A percentile compares a stretch with the other conserved stretches of the same genome.
These are phyloP conservation scores for Trematomus loennbergii DNA, from an alignment of 2,113 vertebrate genomes.

Conservation along the genomic window DNA sequence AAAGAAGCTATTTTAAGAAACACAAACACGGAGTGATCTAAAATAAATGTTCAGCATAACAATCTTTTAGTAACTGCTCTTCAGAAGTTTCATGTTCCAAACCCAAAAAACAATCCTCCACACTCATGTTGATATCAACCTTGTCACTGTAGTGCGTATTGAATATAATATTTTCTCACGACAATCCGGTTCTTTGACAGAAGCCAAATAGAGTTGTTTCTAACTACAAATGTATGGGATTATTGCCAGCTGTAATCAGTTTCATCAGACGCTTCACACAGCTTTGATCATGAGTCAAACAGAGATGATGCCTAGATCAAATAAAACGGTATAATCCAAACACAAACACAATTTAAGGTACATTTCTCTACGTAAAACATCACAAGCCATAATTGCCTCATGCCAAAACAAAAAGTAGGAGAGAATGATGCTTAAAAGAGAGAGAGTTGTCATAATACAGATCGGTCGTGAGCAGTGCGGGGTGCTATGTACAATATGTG, in stretches of 20 bases:
- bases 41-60: slow-evolving; percentile 1
- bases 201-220: slow-evolving; percentile 1
- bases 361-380: background rate
- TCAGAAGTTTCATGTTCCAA: background rate
- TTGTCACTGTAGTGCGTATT: background rate
- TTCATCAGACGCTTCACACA: slow-evolving; percentile 33
- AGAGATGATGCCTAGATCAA: slow-evolving; percentile 22
- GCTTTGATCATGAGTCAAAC: slow-evolving; percentile 45
- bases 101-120: background rate
- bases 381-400: background rate
- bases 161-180: background rate
- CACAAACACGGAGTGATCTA: background rate
- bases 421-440: background rate
- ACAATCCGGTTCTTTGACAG: background rate
- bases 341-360: slow-evolving; percentile 9
- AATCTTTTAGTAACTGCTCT: background rate
- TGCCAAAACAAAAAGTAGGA: background rate
- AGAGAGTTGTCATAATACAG: background rate
- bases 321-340: slow-evolving; percentile 26
- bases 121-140: background rate
- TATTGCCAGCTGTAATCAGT: too few species aligned
- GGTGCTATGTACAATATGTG: background rate
- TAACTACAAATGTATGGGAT: background rate
- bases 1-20: background rate
- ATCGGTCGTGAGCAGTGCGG: background rate